phyloP scores from a whole-genome alignment of 64 coral and sea anemone species.

The Anthopleura sola region DNA sequence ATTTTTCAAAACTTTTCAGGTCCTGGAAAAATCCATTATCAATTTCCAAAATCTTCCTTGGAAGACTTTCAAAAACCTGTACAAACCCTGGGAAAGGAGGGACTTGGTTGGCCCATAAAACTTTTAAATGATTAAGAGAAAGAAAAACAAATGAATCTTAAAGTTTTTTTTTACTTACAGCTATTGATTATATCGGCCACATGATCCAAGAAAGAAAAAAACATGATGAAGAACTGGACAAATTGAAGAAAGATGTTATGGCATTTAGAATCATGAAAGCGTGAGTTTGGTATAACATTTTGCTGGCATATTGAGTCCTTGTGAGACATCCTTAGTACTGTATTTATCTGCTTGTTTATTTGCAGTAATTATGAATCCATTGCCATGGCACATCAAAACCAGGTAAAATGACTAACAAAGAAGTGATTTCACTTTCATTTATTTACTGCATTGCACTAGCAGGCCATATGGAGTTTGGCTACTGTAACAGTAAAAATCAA shows the following conservation, averaged over 20 bases:
- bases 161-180: constrained; percentile 43
- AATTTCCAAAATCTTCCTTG: too few relatives aligned
- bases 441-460: too few relatives aligned
- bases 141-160: background rate
- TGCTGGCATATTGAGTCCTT: background rate
- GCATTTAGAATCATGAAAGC: constrained; percentile 98
- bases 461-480: too few relatives aligned
- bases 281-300: constrained; percentile 44
- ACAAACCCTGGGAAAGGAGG: too few relatives aligned
- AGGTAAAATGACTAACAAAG: constrained; percentile 28
- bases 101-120: too few relatives aligned
- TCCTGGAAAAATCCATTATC: too few relatives aligned
- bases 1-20: too few relatives aligned
- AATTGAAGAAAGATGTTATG: constrained; percentile 89
- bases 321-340: background rate
- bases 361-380: constrained; percentile 95
- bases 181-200: constrained; percentile 84
- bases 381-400: constrained; percentile 86
- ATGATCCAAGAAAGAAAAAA: constrained; percentile 88
- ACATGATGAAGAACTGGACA: constrained; percentile 89
- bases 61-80: too few relatives aligned
- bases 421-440: too few relatives aligned
- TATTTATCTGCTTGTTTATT: background rate
- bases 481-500: too few relatives aligned
- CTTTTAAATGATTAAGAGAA: too few relatives aligned